Base-by-base conservation (phyloP, 2,113 vertebrate genomes). In the Oncorhynchus masou region DNA sequence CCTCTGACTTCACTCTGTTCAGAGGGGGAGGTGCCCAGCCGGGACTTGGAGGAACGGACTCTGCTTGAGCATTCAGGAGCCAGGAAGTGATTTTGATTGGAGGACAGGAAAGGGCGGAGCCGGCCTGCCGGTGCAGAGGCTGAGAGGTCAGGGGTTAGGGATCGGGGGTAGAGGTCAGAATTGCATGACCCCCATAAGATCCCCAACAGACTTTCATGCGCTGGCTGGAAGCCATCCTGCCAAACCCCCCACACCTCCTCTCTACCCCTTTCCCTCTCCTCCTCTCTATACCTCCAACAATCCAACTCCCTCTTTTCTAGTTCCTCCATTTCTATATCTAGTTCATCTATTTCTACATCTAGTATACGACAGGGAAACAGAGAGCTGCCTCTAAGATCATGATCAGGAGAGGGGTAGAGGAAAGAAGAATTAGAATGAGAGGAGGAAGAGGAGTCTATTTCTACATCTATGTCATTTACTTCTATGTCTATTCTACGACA, bases 401-500 rank as follows among this genome's bases (percentile, higher is more conserved):
- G 5, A 54, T 54, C 51, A 5, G 51, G 51, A 19, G 51, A 1
- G 9, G 39, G 9, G 39, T 45, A 45, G 51, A 54, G 16, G 16
- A 19, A 19, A 54, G 16, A 54, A 15, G 16, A 54, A 54, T 54
- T 15, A 54, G 51, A 54, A 15, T 16, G 12, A 54, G 51, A 19
- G 51, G 51, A 19, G 15, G 16, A 54, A 7, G 51, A 24, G 59
- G 59, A 22, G 29, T 34, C 1, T 6, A 5, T 31, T 4, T 72
- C 34, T 24, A 48, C 19, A 4, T 89, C 83, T 87, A 45, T 45
- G 39, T 45, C 39, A 45, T 12, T 11, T 45, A 84, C 1, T 4
- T 89, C 87, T 90, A 89, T 51, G 8, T 88, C 90, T 91, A 90
- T 8, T 84, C 89, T 92, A 88, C 0, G 0, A 70, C 57, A 2